Evolutionary conservation across 2,797 vertebrate genomes (phyloP), one percentile per base, ranked within the genome.

Genomic region (Malurus leucopterus): DNA sequence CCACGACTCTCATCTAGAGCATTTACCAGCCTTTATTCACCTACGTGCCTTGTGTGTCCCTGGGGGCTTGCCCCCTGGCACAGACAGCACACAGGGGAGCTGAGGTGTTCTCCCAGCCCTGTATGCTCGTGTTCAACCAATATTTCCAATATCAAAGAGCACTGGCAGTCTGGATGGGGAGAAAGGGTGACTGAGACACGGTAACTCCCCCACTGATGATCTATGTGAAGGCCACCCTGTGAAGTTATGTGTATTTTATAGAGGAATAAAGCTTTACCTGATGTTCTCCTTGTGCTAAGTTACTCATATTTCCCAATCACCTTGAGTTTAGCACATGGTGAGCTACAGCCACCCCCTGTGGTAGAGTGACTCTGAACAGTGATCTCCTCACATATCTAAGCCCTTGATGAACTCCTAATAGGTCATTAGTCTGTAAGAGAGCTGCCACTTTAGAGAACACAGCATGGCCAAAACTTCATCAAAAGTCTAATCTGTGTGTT

Each of bases 341-440:
- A 47, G 24, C 34, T 74, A 18, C 30, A 55, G 24, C 22, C 22
- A 57, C 29, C 2, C 9, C 14, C 11, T 40, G n/a, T 14, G 22
- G 11, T 8, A 26, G 5, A 11, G 22, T 43, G 5, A 2, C 16
- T 38, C 54, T 83, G 29, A 54, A 65, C 36, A 1, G 0, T 38
- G 38, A 75, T 9, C 7, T 30, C 10, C 20, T 65, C 1, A 0
- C 26, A 21, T 6, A 19, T 30, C 12, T 87, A 23, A 77, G n/a
- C 15, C n/a, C 24, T 59, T 47, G 15, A 38, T 63, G 30, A 90
- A 43, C 10, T 84, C 50, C 38, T 67, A 11, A 17, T 3, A 26
- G 41, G 26, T 74, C 38, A 69, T 46, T 85, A 64, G 10, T 24
- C 43, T 6, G 11, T 58, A 49, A n/a, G 26, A 77, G 19, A 15